phyloP scores from a whole-genome alignment of 2,797 vertebrate species.

The Dicrostonyx torquatus region DNA sequence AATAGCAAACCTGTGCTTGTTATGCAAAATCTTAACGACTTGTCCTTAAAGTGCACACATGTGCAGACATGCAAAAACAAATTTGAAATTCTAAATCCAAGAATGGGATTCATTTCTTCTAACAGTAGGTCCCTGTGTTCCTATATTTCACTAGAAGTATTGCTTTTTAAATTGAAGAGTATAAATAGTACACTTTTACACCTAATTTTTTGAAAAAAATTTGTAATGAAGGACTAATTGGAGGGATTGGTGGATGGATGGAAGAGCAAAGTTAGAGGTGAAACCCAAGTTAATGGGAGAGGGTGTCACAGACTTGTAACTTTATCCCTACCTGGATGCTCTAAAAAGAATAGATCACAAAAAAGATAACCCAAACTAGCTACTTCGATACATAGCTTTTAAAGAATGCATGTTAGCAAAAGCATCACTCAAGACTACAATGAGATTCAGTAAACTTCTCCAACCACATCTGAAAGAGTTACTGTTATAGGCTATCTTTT shows the following conservation, averaged over 20 bases:
- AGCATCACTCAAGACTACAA: neutral
- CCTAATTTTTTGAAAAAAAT: conserved; percentile 10
- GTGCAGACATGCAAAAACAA: neutral
- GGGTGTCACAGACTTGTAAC: neutral
- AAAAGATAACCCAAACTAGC: neutral
- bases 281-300: neutral
- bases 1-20: neutral
- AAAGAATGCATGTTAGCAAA: neutral
- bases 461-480: neutral
- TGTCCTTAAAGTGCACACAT: conserved; percentile 10
- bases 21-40: conserved; percentile 44
- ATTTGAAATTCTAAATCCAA: conserved; percentile 32
- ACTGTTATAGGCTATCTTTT: neutral
- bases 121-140: conserved; percentile 9
- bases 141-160: conserved; percentile 39
- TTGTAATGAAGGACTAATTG: neutral
- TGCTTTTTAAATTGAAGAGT: neutral
- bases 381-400: conserved; percentile 5
- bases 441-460: neutral
- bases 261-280: conserved; percentile 1
- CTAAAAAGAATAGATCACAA: neutral
- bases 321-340: neutral
- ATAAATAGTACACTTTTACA: neutral
- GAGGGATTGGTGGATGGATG: neutral
- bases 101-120: neutral